Conservation (phyloP, 2,888 invertebrate genomes). For the Flexamia atlantica region DNA sequence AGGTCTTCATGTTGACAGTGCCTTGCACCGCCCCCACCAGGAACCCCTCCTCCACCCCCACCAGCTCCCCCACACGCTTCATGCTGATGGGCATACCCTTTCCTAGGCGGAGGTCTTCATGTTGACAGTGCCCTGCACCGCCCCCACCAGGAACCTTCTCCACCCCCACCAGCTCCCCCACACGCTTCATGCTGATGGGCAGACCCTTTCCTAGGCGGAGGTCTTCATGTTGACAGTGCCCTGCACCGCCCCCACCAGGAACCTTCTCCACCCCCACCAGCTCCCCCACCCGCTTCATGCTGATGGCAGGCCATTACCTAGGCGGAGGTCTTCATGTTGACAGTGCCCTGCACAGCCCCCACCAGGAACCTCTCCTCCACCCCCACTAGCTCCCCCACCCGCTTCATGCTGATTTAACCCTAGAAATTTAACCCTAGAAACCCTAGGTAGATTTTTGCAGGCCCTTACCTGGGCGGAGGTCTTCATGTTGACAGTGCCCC, state of each 20-base stretch:
- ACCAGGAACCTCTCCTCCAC: slow-evolving; percentile 92
- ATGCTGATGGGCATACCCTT: no score
- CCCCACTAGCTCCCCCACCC: slow-evolving; percentile 94
- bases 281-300: slow-evolving; percentile 92
- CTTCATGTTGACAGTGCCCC: slow-evolving; percentile 80
- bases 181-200: no score
- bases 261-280: slow-evolving; percentile 92
- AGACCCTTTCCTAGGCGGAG: slow-evolving; percentile 79
- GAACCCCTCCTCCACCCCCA: slow-evolving; percentile 93
- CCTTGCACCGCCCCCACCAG: slow-evolving; percentile 88
- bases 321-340: slow-evolving; percentile 78
- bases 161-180: no score
- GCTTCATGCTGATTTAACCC: slow-evolving; percentile 87
- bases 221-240: slow-evolving; percentile 80
- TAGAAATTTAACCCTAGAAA: no score
- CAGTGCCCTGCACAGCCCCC: slow-evolving; percentile 83
- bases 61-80: slow-evolving; percentile 91
- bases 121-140: no score
- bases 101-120: no score
- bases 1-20: slow-evolving; percentile 78
- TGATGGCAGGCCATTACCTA: slow-evolving; percentile 81
- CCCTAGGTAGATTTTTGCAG: no score
- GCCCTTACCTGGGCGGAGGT: slow-evolving; percentile 78
- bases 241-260: slow-evolving; percentile 87
- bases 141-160: no score